These are phyloP conservation scores for Centruroides sculpturatus DNA, from an alignment of 1,140 invertebrate genomes.

Conservation along the genomic window DNA sequence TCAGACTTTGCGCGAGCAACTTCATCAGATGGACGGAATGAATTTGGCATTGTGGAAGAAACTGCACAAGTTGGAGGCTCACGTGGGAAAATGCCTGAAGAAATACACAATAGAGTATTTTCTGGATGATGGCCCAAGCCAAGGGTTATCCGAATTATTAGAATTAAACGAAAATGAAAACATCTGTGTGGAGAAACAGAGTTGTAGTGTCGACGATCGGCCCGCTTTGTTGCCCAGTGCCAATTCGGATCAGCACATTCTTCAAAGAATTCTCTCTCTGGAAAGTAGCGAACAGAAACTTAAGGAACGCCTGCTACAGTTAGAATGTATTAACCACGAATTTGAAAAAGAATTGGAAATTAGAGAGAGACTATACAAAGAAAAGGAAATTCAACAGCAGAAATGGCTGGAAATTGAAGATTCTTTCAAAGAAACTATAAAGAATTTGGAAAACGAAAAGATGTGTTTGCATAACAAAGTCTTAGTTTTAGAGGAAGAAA, in stretches of 20 bases:
- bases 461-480: constrained; percentile 4
- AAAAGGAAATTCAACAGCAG: constrained; percentile 11
- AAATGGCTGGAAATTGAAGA: constrained; percentile 11
- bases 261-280: background rate
- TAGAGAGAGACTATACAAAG: constrained; percentile 10
- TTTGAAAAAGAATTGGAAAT: constrained; percentile 15
- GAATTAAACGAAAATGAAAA: too few species aligned
- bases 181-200: too few species aligned
- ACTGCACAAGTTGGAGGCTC: constrained; percentile 9
- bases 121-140: background rate
- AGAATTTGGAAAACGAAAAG: constrained; percentile 7
- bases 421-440: constrained; percentile 5
- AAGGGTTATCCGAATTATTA: too few species aligned
- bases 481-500: constrained; percentile 2
- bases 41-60: constrained; percentile 14
- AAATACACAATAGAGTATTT: constrained; percentile 11
- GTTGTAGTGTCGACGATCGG: too few species aligned
- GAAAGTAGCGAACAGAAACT: constrained; percentile 15
- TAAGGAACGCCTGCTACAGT: constrained; percentile 6
- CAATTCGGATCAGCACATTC: too few species aligned
- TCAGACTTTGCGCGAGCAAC: constrained; percentile 7
- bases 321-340: constrained; percentile 16
- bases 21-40: constrained; percentile 12
- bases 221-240: too few species aligned
- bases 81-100: constrained; percentile 11